These are phyloP conservation scores for Tetramorium simillimum DNA, from an alignment of 1,140 invertebrate species.

Conservation along the genomic window DNA sequence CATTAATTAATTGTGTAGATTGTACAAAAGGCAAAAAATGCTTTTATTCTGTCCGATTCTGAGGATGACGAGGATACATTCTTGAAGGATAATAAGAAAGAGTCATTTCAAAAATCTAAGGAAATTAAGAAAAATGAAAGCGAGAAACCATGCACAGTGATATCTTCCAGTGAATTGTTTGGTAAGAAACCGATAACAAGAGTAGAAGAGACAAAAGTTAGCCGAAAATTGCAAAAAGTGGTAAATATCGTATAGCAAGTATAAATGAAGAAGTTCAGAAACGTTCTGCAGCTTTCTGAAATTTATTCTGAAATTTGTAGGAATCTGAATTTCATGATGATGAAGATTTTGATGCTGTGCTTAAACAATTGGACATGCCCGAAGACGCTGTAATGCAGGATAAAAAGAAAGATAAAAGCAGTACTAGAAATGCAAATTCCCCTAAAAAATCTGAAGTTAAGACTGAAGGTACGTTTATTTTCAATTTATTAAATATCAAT, in stretches of 20 bases:
- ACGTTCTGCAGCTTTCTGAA: conserved; percentile 25
- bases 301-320: conserved; percentile 43
- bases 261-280: neutral
- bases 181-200: conserved; percentile 81
- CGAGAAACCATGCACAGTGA: conserved; percentile 39
- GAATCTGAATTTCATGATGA: conserved; percentile 85
- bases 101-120: neutral
- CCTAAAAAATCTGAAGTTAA: neutral
- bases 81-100: neutral
- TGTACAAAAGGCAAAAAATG: conserved; percentile 30
- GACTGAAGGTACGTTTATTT: conserved; percentile 20
- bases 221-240: conserved; percentile 61
- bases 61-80: conserved; percentile 80
- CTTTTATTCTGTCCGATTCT: conserved; percentile 78
- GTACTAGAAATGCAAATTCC: neutral
- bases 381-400: conserved; percentile 23
- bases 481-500: neutral
- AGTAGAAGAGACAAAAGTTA: conserved; percentile 73
- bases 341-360: conserved; percentile 89
- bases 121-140: conserved; percentile 25
- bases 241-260: conserved; percentile 49
- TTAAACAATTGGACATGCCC: conserved; percentile 87
- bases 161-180: conserved; percentile 80
- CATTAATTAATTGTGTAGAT: neutral
- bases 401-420: neutral